Evolutionary conservation across 2,113 vertebrate species (phyloP), one percentile per base, ranked within the genome.

Genomic region (Ursus arctos): DNA sequence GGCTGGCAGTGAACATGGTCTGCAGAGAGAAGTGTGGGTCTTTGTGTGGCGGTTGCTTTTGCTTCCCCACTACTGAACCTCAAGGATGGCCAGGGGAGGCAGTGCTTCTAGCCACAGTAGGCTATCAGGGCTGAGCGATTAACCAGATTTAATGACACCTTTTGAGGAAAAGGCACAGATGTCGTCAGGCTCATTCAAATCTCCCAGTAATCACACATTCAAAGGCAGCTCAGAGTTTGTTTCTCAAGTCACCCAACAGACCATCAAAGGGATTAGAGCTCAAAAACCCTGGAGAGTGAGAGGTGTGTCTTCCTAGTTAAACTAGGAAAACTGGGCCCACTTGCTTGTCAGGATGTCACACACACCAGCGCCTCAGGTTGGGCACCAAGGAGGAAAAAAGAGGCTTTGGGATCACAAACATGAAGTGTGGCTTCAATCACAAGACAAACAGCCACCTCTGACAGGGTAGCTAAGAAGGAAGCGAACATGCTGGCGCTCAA

Each of bases 111-210:
- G 61, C 18, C 36, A 67, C 40, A 51, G 51, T 15, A 6, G 5
- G 15, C 11, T 15, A 26, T 6, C 3, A 10, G n/a, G 26, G 55
- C 55, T 13, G 7, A 15, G 33, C 18, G 7, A 51, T 10, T 31
- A 22, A 2, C n/a, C 0, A n/a, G 71, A 67, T 15, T 53, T 11
- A 51, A 55, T 12, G 26, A n/a, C 3, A 6, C 33, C 65, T 63
- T 83, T 83, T n/a, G 82, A 69, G 43, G 69, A 89, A 83, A 65
- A 49, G 69, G 82, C 43, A 94, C 28, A 83, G 55, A 22, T 5
- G 21, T 1, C 13, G 22, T 28, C 69, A 79, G 57, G 55, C 49
- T 79, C n/a, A 33, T 9, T 72, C 77, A 15, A 14, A 49, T 4
- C 61, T 7, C 33, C 47, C 2, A 28, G 26, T 9, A 36, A 47